Evolutionary conservation across 2,113 vertebrate species (phyloP), one percentile per base, ranked within the genome.

Genomic region (Montifringilla adamsi): DNA sequence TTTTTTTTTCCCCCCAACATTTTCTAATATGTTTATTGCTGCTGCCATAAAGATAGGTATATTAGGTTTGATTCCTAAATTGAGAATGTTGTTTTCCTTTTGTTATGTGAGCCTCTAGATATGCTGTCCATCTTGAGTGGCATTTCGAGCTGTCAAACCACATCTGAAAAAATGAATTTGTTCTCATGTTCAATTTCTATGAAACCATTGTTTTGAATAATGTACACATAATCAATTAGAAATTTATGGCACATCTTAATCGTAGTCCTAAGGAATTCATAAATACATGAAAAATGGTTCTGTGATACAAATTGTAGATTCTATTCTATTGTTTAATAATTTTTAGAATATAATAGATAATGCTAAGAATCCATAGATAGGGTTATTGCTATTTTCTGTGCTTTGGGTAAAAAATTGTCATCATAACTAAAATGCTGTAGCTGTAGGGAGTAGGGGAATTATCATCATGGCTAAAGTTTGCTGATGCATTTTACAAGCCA

Each of bases 241-340:
- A 93, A 92, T 97, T 97, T 96, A 95, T 95, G 88, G 37, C 44
- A 90, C 72, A 73, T 83, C 17, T 81, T 93, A 95, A 39, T 68
- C 94, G 59, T 93, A 72, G 50, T 66, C 60, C 53, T 93, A 89
- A 96, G 93, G 89, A 95, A 95, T 97, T 94, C 91, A 87, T 94
- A 95, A 95, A 88, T 95, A 52, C 22, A 75, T 95, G 90, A 96
- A 93, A 97, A 96, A 97, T 94, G 55, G 88, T 93, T 97, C 96
- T 96, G 52, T 93, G 73, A 77, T 97, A 41, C 22, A 63, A 94
- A 76, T 69, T 93, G 85, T 95, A 94, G 84, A 95, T 94, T 73
- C 77, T 96, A 89, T 26, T 50, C 6, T 73, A 80, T 93, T 87
- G 84, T 31, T n/a, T 72, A 24, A 52, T 96, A 79, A 62, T 68